Evolutionary conservation across 2,113 vertebrate species (phyloP), one percentile per base, ranked within the genome.

Genomic region (Hydrolagus affinis): DNA sequence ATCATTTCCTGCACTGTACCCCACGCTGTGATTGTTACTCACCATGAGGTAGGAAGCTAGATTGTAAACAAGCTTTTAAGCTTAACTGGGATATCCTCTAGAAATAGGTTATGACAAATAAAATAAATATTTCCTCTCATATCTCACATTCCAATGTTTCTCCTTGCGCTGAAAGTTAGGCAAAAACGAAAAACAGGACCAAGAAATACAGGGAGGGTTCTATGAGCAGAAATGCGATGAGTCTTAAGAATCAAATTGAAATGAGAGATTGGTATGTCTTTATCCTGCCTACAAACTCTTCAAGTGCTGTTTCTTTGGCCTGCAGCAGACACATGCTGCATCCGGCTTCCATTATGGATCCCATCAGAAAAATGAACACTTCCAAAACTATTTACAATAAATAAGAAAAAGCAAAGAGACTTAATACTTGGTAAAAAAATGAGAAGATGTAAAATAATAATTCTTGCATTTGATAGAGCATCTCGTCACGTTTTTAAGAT

Each of bases 311-410:
- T 74, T 32, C 19, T 6, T 74, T 74, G 2, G 30, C 1, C 72
- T 74, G 15, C 15, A 74, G 72, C 7, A 1, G 17, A 74, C 10
- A 21, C 19, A 6, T 6, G 1, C 88, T 90, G 86, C 88, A 88
- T 86, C 86, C 75, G 87, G 87, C 6, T 70, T 87, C 70, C 72
- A 89, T 75, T 85, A 88, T 89, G 85, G 86, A 88, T 86, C 87
- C 80, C 87, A 88, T 87, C 86, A 86, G 3, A 88, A 85, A 85
- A 71, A 89, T 89, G 86, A 88, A 89, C 87, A 8, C 56, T 85
- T 89, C 88, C 90, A 70, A 86, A 66, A 85, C 88, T 85, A 88
- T 73, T 3, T 44, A 44, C 44, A 44, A 44, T 44, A 44, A 3
- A 6, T 44, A 6, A 1, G 6, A 44, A 44, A 44, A 44, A 1